Evolutionary conservation across 2,797 vertebrate genomes (phyloP), one percentile per base, ranked within the genome.

Genomic region (Rhabdophis nuchalis): DNA sequence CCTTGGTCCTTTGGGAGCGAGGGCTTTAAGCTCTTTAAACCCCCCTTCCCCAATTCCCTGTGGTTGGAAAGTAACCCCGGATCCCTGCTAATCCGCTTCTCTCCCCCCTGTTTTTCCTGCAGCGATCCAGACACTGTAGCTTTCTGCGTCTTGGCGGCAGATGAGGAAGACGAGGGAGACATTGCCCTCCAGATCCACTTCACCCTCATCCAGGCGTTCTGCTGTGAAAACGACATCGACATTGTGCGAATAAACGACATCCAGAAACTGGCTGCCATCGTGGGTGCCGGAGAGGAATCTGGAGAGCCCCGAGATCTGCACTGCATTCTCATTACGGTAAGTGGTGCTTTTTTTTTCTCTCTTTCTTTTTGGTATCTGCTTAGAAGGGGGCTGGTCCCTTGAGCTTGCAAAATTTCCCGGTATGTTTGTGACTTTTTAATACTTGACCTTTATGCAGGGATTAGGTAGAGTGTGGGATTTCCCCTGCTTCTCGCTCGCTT

Each of bases 121-220:
- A 99, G 99, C 41, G 99, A 99, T 93, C 99, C 99, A 0, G 99
- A 99, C 97, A 99, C 98, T 72, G 99, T 99, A 87, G 98, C 98
- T 0, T 99, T 99, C 96, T 99, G 99, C 91, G 97, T 99, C 89
- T 97, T 99, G 96, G 99, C 99, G 13, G 97, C 98, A 0, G 99
- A 99, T 1, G 98, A 98, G 95, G 98, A 99, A 92, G 99, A 99
- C 57, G 98, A 99, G 95, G 98, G 98, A 5, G 99, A 99, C 95
- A 98, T 99, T 5, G 99, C 99, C 2, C 97, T 99, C 93, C 99
- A 99, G 97, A 99, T 99, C 95, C 99, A 99, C 96, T 99, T 99
- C 97, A 99, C 99, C 29, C 98, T 99, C 92, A 99, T 99, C 96
- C 99, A 99, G 96, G 99, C 99, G 8, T 99, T 99, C 97, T 99